A percentile compares a stretch with the other conserved stretches of the same genome.
Evolutionary conservation across 2,113 vertebrate genomes (phyloP).

Genomic region (Rhinopomastus cyanomelas): DNA sequence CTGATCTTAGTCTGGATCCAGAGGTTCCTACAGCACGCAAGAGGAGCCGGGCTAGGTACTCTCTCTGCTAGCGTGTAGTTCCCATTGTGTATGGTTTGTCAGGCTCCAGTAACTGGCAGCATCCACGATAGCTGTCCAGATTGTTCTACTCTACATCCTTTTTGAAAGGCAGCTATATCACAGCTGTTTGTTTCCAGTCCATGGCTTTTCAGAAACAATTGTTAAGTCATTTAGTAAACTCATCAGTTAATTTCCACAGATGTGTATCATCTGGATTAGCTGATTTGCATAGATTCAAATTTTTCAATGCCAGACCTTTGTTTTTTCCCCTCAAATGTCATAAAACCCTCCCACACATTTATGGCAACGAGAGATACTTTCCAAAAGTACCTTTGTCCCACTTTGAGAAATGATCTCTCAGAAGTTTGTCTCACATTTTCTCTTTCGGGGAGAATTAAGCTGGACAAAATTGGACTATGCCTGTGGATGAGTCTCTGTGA

Average conservation of each 20-base stretch:
- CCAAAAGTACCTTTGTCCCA: not conserved
- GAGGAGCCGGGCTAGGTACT: not conserved
- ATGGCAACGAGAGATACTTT: not conserved
- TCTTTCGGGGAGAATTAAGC: not conserved
- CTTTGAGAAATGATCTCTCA: not conserved
- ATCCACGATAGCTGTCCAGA: not conserved
- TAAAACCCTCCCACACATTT: not conserved
- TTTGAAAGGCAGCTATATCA: not conserved
- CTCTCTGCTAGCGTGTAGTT: not conserved
- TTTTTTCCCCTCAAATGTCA: not conserved
- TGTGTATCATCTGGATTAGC: slow-evolving; percentile 48
- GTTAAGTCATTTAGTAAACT: slow-evolving; percentile 51
- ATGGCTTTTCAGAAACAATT: slow-evolving; percentile 46
- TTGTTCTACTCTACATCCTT: slow-evolving; percentile 14
- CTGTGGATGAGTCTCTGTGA: not conserved
- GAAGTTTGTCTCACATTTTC: not conserved
- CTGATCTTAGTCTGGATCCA: not conserved
- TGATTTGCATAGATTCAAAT: slow-evolving; percentile 12
- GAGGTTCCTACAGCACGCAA: not conserved
- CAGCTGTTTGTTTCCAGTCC: slow-evolving; percentile 58
- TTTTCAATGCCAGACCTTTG: not conserved
- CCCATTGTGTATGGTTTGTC: not conserved
- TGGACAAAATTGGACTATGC: not conserved
- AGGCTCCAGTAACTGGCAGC: not conserved
- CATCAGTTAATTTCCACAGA: slow-evolving; percentile 53